A percentile compares a stretch with the other conserved stretches of the same genome.
phyloP scores from a whole-genome alignment of 1,140 invertebrate species.

The Bombus pyrosoma region DNA sequence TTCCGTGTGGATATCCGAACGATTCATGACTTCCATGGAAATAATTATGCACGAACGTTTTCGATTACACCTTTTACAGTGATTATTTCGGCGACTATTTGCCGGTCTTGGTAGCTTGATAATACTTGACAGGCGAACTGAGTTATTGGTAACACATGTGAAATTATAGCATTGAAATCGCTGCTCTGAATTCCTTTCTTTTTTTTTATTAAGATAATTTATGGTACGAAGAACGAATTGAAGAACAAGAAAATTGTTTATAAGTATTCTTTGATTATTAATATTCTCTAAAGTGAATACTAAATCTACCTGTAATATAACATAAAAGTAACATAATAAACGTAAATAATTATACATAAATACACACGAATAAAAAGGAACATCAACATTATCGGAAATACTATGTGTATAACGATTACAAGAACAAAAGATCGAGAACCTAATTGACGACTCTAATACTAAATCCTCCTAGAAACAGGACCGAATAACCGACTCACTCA shows the following conservation, averaged over 20 bases:
- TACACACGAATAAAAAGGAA: too few relatives aligned
- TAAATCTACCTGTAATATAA: background rate
- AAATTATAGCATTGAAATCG: background rate
- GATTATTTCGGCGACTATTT: background rate
- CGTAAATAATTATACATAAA: too few relatives aligned
- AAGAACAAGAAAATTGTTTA: background rate
- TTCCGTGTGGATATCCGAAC: slow-evolving; percentile 3
- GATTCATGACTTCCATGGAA: background rate
- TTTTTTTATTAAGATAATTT: too few relatives aligned
- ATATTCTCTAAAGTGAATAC: background rate
- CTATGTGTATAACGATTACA: too few relatives aligned
- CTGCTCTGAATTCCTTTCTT: too few relatives aligned
- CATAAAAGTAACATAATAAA: too few relatives aligned
- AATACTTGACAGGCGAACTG: background rate
- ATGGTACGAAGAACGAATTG: too few relatives aligned
- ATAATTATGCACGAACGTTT: slow-evolving; percentile 11
- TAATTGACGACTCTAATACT: background rate
- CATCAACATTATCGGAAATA: too few relatives aligned
- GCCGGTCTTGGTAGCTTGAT: background rate
- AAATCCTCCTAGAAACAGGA: background rate
- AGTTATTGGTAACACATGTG: background rate
- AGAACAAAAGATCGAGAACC: too few relatives aligned
- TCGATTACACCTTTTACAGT: background rate
- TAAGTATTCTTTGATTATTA: background rate
- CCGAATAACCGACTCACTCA: background rate